These are phyloP conservation scores for Phylloscopus collybita DNA, from an alignment of 2,797 vertebrate genomes.

Conservation along the genomic window DNA sequence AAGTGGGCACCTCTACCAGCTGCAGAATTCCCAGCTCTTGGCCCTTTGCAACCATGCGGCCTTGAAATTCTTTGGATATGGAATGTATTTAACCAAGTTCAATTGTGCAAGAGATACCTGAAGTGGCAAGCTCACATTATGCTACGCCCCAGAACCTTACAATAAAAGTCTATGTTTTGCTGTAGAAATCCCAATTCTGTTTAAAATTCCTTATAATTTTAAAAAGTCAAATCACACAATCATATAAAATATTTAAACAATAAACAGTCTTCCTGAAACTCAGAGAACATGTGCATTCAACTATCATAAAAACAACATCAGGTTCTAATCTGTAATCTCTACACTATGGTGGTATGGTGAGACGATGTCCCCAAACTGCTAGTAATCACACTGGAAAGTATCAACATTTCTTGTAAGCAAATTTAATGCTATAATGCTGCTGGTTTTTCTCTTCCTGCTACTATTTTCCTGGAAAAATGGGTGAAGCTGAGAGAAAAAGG, in stretches of 20 bases:
- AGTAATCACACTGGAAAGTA: background rate
- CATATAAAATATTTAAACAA: background rate
- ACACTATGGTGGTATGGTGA: background rate
- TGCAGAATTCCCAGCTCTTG: background rate
- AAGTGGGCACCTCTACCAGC: background rate
- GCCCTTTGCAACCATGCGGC: background rate
- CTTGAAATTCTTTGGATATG: constrained; percentile 8
- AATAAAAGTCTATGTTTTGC: background rate
- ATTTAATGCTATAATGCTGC: background rate
- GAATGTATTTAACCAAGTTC: constrained; percentile 12
- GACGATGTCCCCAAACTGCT: background rate
- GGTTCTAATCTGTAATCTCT: background rate
- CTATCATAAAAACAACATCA: background rate
- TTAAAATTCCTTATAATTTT: background rate
- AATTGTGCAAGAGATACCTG: background rate
- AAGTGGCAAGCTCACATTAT: background rate
- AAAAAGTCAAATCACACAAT: background rate
- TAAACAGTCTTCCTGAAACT: background rate
- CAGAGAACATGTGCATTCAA: background rate
- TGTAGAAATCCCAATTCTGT: background rate
- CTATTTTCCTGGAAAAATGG: background rate
- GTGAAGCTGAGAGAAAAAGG: background rate
- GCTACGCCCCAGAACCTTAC: background rate
- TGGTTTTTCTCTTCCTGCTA: background rate
- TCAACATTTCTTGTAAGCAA: background rate